Evolutionary conservation across 2,797 vertebrate species (phyloP), one percentile per base, ranked within the genome.

Genomic region (Petrocephalus sullivani): DNA sequence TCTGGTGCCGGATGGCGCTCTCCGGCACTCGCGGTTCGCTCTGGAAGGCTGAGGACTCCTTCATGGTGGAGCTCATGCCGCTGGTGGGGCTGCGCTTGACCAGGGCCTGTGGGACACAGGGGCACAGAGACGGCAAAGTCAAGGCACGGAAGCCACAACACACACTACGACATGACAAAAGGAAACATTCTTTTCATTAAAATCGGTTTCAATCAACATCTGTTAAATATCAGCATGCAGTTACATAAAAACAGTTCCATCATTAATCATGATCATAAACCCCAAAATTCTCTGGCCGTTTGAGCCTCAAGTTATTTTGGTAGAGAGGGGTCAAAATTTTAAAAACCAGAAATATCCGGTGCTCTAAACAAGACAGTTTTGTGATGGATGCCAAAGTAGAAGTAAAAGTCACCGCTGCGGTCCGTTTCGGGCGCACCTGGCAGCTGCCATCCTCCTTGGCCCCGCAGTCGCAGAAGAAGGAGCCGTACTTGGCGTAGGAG

Each of bases 391-490:
- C 75, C 46, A 46, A 81, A 49, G 49, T 81, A 49, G 19, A 81
- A 81, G 75, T n/a, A 2, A 19, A 10, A 49, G 41, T 81, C 41
- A 81, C 75, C 75, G 75, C 41, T 81, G 95, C 95, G 94, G 95
- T 95, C 95, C 96, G 95, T 94, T 95, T 95, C 95, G 95, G 95
- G 96, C 96, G 97, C 96, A 99, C 98, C 98, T 99, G 95, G 95
- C 98, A 99, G 95, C 97, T 99, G 94, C 98, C 98, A 93, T 99
- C 98, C 92, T 99, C 98, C 94, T 99, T 99, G 92, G 98, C 98
- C 91, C 98, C 98, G 92, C 98, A 99, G 96, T 99, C 98, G 94
- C 98, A 99, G 96, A 99, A 99, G 95, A 99, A 99, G 19, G 98
- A 99, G 78, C 98, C 98, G 0, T 99, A 99, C 92, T 99, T 99